Base-by-base conservation (phyloP, 2,113 vertebrate species). In the Gymnocephalus cernua region DNA sequence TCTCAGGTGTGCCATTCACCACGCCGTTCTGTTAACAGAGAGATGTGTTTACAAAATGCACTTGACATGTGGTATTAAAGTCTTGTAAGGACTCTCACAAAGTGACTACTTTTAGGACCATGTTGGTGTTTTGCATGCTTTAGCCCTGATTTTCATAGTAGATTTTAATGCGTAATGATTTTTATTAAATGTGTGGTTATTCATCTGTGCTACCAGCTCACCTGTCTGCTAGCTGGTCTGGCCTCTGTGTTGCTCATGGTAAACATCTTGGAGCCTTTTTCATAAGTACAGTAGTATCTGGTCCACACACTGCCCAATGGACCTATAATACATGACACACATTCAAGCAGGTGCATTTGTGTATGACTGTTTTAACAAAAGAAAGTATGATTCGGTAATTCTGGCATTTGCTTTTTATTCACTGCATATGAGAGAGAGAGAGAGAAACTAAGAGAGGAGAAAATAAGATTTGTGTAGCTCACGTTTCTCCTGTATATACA, bases 401-500 rank as follows among this genome's bases (percentile, higher is more conserved):
- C 38, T 44, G 12, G 19, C 10, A 54, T 35, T 4, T 41, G 3
- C 29, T 15, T n/a, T 56, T 50, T 87, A 0, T 38, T 70, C 6
- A 47, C 14, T 45, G 15, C 1, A 21, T 29, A 12, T 29, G 29
- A 41, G 8, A 2, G 38, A 53, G 6, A 4, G 13, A 53, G 4
- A 63, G 38, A 23, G 2, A 51, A 15, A 50, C 4, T 9, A 6
- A 27, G n/a, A 45, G 32, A 54, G 0, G 38, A 32, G 51, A 23
- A 25, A 38, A 38, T 15, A 23, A 19, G 4, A 59, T 6, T 61
- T 65, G 45, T 35, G 8, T 29, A 1, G 62, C 97, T 97, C 85
- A 99, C 98, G 94, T 95, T 99, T 99, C 91, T 99, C 98, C 83
- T 99, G 98, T 53, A 98, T 95, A 0, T 98, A 99, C 19, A 99